Evolutionary conservation across 2,888 invertebrate species (phyloP).

Genomic region (Sinopyrophorus schimmeli): DNA sequence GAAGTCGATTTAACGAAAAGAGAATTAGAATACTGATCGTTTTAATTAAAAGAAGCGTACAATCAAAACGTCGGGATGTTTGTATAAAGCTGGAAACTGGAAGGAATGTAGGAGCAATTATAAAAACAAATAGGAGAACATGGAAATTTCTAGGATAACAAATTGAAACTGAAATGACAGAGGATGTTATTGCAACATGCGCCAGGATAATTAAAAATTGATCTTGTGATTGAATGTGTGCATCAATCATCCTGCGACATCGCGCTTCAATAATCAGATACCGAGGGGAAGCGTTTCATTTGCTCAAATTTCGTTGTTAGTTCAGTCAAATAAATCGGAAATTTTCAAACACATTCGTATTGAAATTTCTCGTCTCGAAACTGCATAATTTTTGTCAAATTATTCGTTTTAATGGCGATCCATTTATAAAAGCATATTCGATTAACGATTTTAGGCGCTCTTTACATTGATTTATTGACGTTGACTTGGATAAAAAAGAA

Average conservation of each 20-base stretch:
- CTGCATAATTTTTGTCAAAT: constrained; percentile 3
- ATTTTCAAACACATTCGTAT: constrained; percentile 17
- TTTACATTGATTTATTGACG: no score
- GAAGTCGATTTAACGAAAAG: no score
- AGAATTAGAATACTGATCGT: no score
- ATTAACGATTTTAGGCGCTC: no score
- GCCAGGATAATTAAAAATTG: constrained; percentile 37
- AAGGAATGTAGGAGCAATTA: no score
- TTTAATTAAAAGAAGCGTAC: no score
- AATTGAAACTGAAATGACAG: constrained; percentile 28
- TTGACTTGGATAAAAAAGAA: no score
- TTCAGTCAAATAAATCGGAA: constrained; percentile 20
- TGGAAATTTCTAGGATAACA: constrained; percentile 18
- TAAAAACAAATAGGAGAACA: constrained; percentile 23
- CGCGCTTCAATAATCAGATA: constrained; percentile 34
- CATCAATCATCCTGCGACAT: constrained; percentile 38
- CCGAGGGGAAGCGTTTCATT: constrained; percentile 23
- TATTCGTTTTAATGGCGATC: no score
- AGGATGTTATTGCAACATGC: constrained; percentile 32
- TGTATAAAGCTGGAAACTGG: no score
- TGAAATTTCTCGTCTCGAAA: constrained; percentile 9
- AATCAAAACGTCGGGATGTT: no score
- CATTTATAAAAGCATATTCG: no score
- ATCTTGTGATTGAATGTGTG: constrained; percentile 38
- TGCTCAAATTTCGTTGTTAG: constrained; percentile 24